Conservation (phyloP, 2,113 vertebrate species). For the Choloepus hoffmanni region DNA sequence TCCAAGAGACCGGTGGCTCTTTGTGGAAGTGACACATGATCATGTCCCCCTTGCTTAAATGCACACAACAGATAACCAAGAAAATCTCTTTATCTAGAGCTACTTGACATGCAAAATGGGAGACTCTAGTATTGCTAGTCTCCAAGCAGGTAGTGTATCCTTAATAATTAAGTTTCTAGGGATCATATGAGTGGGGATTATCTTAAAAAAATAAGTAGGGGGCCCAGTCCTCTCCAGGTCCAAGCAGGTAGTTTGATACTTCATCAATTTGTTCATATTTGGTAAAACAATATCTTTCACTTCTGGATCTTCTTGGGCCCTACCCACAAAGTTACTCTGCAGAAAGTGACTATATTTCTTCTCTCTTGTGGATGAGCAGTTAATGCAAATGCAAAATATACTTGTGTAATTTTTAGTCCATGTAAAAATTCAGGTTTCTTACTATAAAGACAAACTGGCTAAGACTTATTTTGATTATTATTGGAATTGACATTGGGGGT, state of each 20-base stretch:
- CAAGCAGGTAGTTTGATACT: neutral
- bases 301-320: neutral
- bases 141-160: constrained; percentile 25
- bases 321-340: neutral
- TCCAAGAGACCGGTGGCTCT: neutral
- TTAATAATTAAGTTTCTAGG: constrained; percentile 11
- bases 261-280: constrained; percentile 1
- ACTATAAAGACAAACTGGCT: constrained; percentile 27
- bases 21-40: neutral
- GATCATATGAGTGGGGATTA: neutral
- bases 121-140: neutral
- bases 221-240: neutral
- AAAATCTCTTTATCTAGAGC: neutral
- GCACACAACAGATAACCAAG: neutral
- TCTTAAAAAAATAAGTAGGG: neutral
- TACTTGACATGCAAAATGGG: neutral
- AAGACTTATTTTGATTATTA: constrained; percentile 29
- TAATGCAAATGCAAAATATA: neutral
- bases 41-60: neutral
- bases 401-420: neutral
- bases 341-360: neutral
- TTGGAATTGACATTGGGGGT: neutral
- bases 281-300: neutral
- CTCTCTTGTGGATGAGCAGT: neutral
- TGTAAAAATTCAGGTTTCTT: neutral